Conservation (phyloP, 1,140 invertebrate genomes). For the Diorhabda sublineata region DNA sequence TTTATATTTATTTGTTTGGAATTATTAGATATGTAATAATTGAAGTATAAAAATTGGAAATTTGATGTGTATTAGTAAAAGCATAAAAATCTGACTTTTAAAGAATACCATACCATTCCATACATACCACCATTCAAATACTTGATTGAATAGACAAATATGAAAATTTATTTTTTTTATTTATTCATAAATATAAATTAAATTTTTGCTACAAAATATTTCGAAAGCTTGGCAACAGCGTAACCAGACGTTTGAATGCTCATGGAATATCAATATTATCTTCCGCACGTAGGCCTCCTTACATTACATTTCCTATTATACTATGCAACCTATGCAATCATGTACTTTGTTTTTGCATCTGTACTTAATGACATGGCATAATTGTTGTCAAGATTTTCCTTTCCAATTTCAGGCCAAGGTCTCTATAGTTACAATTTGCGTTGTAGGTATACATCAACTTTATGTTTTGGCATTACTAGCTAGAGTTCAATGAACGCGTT, state of each 20-base stretch:
- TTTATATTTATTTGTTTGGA: too few relatives aligned
- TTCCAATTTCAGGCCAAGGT: slow-evolving; percentile 16
- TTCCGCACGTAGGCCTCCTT: slow-evolving; percentile 36
- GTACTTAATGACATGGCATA: slow-evolving; percentile 12
- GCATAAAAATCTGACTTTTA: not conserved
- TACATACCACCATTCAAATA: not conserved
- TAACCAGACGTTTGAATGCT: not conserved
- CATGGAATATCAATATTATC: slow-evolving; percentile 31
- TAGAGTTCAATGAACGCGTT: slow-evolving; percentile 20
- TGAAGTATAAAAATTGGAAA: too few relatives aligned
- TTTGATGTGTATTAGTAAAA: too few relatives aligned
- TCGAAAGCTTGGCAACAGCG: not conserved
- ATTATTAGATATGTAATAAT: too few relatives aligned
- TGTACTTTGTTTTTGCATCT: slow-evolving; percentile 18
- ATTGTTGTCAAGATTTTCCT: slow-evolving; percentile 18
- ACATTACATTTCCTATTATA: slow-evolving; percentile 18
- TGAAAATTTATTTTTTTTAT: not conserved
- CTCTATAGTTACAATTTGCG: not conserved
- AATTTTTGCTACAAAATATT: not conserved
- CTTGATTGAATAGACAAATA: not conserved
- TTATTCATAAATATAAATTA: not conserved
- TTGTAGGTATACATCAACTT: not conserved
- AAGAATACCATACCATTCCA: not conserved
- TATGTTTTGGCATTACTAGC: slow-evolving; percentile 11
- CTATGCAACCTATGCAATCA: slow-evolving; percentile 16